Conservation (phyloP, 2,113 vertebrate genomes). For the Anoplopoma fimbria region DNA sequence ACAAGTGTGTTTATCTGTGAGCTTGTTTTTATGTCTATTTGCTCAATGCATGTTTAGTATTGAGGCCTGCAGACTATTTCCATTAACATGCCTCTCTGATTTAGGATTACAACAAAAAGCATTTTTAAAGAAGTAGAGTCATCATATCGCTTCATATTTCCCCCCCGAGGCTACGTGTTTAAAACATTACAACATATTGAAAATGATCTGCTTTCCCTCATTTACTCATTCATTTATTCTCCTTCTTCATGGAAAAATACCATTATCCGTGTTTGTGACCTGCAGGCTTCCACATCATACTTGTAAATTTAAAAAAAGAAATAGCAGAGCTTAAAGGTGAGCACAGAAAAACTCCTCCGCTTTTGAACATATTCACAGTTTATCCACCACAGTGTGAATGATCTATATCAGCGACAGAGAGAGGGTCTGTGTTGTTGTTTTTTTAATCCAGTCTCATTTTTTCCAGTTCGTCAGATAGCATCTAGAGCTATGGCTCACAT, state of each 20-base stretch:
- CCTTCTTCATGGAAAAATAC: not conserved
- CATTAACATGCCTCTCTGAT: slow-evolving; percentile 1
- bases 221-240: not conserved
- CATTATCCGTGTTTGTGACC: not conserved
- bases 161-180: not conserved
- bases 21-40: slow-evolving; percentile 14
- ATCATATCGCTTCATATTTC: not conserved
- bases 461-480: not conserved
- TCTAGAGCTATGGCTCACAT: not conserved
- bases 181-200: not conserved
- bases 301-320: not conserved
- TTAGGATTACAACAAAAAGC: not conserved
- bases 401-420: not conserved
- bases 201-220: not conserved
- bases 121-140: not conserved
- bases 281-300: not conserved
- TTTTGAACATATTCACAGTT: not conserved
- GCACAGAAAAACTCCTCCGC: not conserved
- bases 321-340: not conserved
- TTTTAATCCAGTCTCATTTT: not conserved
- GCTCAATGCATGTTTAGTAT: not conserved
- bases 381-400: not conserved
- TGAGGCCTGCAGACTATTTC: slow-evolving; percentile 1
- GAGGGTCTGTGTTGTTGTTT: not conserved
- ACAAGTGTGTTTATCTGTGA: slow-evolving; percentile 18